Evolutionary conservation across 2,888 invertebrate genomes (phyloP), one percentile per base, ranked within the genome.

Genomic region (Drosophila affinis): DNA sequence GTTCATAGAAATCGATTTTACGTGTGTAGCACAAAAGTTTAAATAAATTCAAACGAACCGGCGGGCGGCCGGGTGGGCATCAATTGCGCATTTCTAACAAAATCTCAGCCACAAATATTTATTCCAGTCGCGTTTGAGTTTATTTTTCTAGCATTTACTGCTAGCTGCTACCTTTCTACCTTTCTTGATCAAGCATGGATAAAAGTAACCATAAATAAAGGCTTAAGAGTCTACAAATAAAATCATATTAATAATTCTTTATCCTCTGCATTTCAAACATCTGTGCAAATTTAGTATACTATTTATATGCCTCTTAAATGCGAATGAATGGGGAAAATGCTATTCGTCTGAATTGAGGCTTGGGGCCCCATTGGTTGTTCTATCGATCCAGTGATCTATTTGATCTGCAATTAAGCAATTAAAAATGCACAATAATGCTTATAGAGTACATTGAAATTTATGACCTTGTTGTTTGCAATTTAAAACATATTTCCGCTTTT

Each of bases 341-440:
- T 39, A 7, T 7, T 9, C 9, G 32, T 46, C 29, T n/a, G n/a
- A 18, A 49, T 49, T 62, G 44, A 4, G 62, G 39, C 68, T 12
- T 47, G 21, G 46, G 24, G 32, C 29, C 48, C 48, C 69, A 62
- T 64, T 67, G 21, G 39, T 48, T 48, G 27, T 52, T 39, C 14
- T 39, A 39, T 27, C 47, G 62, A 67, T 79, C 60, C 48, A 67
- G 18, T 55, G 69, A 59, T 53, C 55, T 69, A 61, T 85, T 82
- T 87, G 81, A 82, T 82, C 88, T 79, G 63, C 65, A 82, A 88
- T 86, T 86, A 79, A 86, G 81, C 70, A 86, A 86, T 85, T 77
- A 82, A 62, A 57, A 46, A 45, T 47, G 47, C 27, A 47, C 29
- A 53, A 46, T 46, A 39, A 39, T 18, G n/a, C 14, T 18, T 17